Conservation (phyloP, 2,888 invertebrate species). For the Rosalia funebris region DNA sequence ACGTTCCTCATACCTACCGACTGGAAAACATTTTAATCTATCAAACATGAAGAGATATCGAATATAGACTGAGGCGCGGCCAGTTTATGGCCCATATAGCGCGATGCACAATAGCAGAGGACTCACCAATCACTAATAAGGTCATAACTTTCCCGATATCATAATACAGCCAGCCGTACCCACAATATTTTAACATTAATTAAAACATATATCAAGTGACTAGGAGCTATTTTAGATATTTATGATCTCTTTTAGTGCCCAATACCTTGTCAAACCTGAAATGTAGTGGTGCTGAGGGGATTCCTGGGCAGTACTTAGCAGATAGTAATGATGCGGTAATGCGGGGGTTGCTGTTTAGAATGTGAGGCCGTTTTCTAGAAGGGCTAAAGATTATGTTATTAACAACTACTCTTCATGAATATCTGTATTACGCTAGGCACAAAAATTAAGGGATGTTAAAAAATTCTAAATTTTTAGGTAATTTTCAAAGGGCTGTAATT, state of each 20-base stretch:
- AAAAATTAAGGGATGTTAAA: too few species aligned
- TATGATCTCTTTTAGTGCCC: conserved; percentile 48
- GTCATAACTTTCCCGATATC: conserved; percentile 60
- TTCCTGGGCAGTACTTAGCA: neutral
- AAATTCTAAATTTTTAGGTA: too few species aligned
- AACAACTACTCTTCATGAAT: too few species aligned
- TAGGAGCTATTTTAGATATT: conserved; percentile 51
- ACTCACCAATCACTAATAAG: conserved; percentile 61
- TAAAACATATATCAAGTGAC: conserved; percentile 55
- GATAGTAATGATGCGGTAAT: neutral
- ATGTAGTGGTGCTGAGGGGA: conserved; percentile 41
- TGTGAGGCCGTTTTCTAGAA: neutral
- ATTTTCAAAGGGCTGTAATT: too few species aligned
- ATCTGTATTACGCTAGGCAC: too few species aligned
- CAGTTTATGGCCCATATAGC: conserved; percentile 60
- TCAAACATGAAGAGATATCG: conserved; percentile 55
- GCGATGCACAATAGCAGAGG: conserved; percentile 52
- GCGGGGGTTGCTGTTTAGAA: neutral
- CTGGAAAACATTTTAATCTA: conserved; percentile 55
- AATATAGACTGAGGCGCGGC: conserved; percentile 54
- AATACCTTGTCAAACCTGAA: conserved; percentile 46
- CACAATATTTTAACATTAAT: conserved; percentile 52
- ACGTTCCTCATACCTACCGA: conserved; percentile 35
- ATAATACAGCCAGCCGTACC: conserved; percentile 55
- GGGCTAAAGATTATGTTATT: too few species aligned